Evolutionary conservation across 2,888 invertebrate species (phyloP).

Genomic region (Folsomia manolachei): DNA sequence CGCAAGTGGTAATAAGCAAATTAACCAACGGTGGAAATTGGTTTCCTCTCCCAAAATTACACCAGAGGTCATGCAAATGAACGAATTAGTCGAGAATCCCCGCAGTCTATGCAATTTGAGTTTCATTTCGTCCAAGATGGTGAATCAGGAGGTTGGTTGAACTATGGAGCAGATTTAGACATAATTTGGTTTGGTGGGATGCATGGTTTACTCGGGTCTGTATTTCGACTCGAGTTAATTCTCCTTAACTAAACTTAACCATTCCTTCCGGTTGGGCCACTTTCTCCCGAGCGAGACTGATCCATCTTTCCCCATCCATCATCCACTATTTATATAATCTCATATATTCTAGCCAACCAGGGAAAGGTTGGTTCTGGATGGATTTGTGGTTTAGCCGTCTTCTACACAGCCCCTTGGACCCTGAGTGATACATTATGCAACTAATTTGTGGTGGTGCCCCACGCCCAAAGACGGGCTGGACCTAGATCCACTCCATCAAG

Average conservation of each 20-base stretch:
- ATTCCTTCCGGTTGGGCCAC: neutral
- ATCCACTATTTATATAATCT: neutral
- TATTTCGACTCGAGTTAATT: neutral
- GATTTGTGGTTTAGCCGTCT: neutral
- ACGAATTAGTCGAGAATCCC: slow-evolving; percentile 6
- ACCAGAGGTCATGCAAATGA: slow-evolving; percentile 41
- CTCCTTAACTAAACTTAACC: slow-evolving; percentile 6
- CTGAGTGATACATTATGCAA: slow-evolving; percentile 4
- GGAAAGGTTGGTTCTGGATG: neutral
- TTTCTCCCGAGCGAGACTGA: neutral
- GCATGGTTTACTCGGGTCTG: no score
- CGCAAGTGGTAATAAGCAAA: slow-evolving; percentile 46
- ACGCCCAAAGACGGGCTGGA: neutral
- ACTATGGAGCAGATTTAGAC: neutral
- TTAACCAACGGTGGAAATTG: slow-evolving; percentile 47
- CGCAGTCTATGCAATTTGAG: no score
- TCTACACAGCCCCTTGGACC: neutral
- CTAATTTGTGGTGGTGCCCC: neutral
- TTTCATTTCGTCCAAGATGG: no score
- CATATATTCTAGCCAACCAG: neutral
- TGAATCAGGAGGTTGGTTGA: neutral
- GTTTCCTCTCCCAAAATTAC: slow-evolving; percentile 45
- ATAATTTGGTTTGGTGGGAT: no score
- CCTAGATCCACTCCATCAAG: neutral
- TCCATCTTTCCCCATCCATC: neutral